Conservation (phyloP, 1,140 invertebrate genomes). For the Physella acuta region DNA sequence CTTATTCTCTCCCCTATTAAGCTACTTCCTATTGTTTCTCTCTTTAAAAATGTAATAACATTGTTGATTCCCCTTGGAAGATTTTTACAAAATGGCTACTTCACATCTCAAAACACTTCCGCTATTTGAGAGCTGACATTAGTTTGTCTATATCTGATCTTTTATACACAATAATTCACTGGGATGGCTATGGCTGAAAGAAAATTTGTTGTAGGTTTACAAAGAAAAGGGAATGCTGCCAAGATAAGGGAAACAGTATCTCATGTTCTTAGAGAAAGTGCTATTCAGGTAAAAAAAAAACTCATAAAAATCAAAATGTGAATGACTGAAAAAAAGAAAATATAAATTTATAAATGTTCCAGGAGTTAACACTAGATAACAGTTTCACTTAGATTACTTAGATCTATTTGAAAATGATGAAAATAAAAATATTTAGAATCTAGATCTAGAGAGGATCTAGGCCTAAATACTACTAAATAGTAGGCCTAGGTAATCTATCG, state of each 20-base stretch:
- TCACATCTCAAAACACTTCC: conserved; percentile 13
- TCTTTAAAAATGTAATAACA: too few species aligned
- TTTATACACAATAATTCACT: neutral
- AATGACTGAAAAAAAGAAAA: neutral
- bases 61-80: too few species aligned
- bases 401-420: conserved; percentile 11
- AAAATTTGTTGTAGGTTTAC: conserved; percentile 34
- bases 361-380: neutral
- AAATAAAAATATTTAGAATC: conserved; percentile 13
- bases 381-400: conserved; percentile 9
- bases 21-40: too few species aligned
- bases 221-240: conserved; percentile 35
- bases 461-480: too few species aligned
- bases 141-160: neutral
- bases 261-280: conserved; percentile 32
- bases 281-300: conserved; percentile 34
- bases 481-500: too few species aligned
- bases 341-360: conserved; percentile 2
- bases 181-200: conserved; percentile 26
- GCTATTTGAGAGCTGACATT: neutral
- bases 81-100: conserved; percentile 20
- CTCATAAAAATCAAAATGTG: neutral
- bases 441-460: neutral
- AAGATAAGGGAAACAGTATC: conserved; percentile 37
- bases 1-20: too few species aligned